Evolutionary conservation across 2,797 vertebrate species (phyloP).

Genomic region (Dallia pectoralis): DNA sequence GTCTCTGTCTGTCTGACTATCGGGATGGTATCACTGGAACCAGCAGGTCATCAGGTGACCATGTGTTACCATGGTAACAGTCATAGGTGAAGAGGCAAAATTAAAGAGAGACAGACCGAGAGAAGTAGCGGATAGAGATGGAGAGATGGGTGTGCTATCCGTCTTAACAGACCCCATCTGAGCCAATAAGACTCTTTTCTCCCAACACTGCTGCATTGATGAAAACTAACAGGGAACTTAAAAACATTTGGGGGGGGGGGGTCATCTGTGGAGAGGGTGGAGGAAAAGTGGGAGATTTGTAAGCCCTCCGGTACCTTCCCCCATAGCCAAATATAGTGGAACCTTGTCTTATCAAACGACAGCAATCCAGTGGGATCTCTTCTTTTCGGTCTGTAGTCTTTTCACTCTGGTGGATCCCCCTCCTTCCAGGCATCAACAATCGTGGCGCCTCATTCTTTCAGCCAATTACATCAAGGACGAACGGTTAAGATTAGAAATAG

Average conservation of each 20-base stretch:
- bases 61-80: slow-evolving; percentile 56
- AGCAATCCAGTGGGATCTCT: not conserved
- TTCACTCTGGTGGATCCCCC: not conserved
- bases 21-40: slow-evolving; percentile 25
- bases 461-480: too few relatives aligned
- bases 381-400: not conserved
- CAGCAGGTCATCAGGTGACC: slow-evolving; percentile 51
- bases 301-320: too few relatives aligned
- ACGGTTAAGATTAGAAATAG: too few relatives aligned
- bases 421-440: not conserved
- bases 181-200: too few relatives aligned
- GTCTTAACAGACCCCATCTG: too few relatives aligned
- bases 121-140: not conserved
- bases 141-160: not conserved
- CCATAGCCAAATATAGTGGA: too few relatives aligned
- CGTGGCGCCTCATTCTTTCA: too few relatives aligned
- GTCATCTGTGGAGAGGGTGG: not conserved
- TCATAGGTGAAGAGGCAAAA: slow-evolving; percentile 53
- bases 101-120: not conserved
- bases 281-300: too few relatives aligned
- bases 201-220: too few relatives aligned
- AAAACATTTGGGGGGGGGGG: not conserved
- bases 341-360: not conserved
- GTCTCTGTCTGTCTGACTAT: not conserved
- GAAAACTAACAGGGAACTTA: not conserved